Conservation (phyloP, 2,113 vertebrate species). For the Indicator indicator region DNA sequence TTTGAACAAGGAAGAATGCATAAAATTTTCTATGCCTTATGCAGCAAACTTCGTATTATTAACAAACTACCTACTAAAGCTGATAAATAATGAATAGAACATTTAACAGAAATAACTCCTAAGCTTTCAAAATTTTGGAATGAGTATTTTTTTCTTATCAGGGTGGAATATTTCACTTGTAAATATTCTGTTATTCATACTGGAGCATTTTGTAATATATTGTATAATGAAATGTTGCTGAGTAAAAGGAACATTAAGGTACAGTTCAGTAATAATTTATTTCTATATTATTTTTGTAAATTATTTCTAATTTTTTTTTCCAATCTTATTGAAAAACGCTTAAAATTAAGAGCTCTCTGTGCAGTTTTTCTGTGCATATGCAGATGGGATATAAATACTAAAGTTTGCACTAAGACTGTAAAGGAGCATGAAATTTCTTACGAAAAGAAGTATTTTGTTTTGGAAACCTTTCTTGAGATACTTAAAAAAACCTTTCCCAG, state of each 20-base stretch:
- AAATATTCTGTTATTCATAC: neutral
- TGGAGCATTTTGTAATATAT: neutral
- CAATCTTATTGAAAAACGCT: neutral
- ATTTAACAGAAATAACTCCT: constrained; percentile 67
- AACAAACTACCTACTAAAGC: constrained; percentile 77
- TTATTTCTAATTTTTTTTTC: neutral
- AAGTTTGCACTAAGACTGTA: neutral
- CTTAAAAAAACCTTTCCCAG: neutral
- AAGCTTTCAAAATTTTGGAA: constrained; percentile 38
- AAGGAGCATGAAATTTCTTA: neutral
- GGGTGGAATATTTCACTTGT: constrained; percentile 30
- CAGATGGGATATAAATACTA: neutral
- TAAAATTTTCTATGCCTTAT: constrained; percentile 77
- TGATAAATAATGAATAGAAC: constrained; percentile 66
- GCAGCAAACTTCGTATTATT: constrained; percentile 75
- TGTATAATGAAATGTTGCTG: neutral
- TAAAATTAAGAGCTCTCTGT: neutral
- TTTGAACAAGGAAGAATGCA: constrained; percentile 77
- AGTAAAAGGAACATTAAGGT: neutral
- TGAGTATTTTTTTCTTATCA: constrained; percentile 44
- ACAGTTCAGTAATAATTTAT: neutral
- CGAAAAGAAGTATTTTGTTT: neutral
- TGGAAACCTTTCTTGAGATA: neutral
- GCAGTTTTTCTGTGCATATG: neutral
- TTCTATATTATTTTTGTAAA: neutral